These are phyloP conservation scores for Paragorgia papillata DNA, from an alignment of 92 coral and sea anemone genomes.

Conservation along the genomic window DNA sequence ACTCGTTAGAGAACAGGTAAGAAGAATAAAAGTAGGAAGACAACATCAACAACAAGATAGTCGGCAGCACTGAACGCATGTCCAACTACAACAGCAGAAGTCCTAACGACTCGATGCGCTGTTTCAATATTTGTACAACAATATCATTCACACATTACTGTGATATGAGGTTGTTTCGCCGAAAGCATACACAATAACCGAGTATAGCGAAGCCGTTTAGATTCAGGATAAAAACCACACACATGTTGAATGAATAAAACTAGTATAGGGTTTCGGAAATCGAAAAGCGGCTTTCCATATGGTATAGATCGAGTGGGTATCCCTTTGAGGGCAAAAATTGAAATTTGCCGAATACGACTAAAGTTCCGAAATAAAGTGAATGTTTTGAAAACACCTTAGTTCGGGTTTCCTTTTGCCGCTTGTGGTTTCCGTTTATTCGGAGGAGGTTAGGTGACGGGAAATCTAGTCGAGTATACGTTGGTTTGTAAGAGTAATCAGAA, in stretches of 20 bases:
- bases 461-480: neutral
- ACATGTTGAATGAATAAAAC: conserved; percentile 46
- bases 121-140: conserved; percentile 41
- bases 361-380: conserved; percentile 13
- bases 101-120: conserved; percentile 2
- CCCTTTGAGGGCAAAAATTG: conserved; percentile 31
- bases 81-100: neutral
- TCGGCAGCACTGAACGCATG: too few relatives aligned
- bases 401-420: conserved; percentile 4
- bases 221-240: neutral
- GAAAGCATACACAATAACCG: neutral
- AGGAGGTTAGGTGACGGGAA: neutral
- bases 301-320: conserved; percentile 24
- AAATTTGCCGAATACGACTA: conserved; percentile 36
- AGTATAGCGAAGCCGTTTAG: neutral
- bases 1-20: conserved; percentile 17
- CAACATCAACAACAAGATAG: neutral
- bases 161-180: neutral
- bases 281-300: conserved; percentile 47
- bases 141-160: conserved; percentile 20
- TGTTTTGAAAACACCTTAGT: conserved; percentile 22
- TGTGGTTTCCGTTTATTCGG: neutral
- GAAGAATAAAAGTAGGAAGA: conserved; percentile 1
- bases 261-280: conserved; percentile 39
- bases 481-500: conserved; percentile 16